Conservation (phyloP, 2,888 invertebrate genomes). For the Ceramica pisi region DNA sequence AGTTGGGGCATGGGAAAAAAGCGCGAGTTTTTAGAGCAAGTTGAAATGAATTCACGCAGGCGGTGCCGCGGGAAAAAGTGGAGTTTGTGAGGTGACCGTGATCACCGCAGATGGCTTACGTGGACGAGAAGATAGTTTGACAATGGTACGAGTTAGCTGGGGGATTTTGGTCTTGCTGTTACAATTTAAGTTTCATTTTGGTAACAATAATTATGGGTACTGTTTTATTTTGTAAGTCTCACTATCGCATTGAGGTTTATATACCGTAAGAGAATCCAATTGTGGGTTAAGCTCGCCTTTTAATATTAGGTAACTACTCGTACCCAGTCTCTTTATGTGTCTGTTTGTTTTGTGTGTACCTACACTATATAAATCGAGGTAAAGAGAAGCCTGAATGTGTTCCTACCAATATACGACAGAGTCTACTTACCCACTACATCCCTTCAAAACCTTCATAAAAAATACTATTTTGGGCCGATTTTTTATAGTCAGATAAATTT, state of each 20-base stretch:
- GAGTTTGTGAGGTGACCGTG: conserved; percentile 51
- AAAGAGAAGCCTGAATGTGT: no score
- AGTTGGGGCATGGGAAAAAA: conserved; percentile 78
- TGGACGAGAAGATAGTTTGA: neutral
- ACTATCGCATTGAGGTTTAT: no score
- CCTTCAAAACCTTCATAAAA: neutral
- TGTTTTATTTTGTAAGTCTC: no score
- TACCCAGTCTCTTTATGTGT: no score
- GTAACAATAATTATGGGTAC: neutral
- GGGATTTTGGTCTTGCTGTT: neutral
- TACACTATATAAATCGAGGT: no score
- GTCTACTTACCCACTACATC: neutral
- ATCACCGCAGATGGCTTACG: conserved; percentile 45
- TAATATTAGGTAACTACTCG: no score
- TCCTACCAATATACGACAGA: neutral
- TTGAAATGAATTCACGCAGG: conserved; percentile 82
- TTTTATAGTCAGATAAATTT: no score
- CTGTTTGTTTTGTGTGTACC: no score
- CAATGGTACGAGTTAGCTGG: neutral
- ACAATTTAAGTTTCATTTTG: neutral
- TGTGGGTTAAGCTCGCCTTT: no score
- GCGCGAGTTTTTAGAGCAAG: conserved; percentile 75
- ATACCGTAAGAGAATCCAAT: no score
- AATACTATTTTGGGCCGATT: no score
- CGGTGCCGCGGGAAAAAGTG: conserved; percentile 59